phyloP scores from a whole-genome alignment of 2,797 vertebrate species.

The Tapera naevia region DNA sequence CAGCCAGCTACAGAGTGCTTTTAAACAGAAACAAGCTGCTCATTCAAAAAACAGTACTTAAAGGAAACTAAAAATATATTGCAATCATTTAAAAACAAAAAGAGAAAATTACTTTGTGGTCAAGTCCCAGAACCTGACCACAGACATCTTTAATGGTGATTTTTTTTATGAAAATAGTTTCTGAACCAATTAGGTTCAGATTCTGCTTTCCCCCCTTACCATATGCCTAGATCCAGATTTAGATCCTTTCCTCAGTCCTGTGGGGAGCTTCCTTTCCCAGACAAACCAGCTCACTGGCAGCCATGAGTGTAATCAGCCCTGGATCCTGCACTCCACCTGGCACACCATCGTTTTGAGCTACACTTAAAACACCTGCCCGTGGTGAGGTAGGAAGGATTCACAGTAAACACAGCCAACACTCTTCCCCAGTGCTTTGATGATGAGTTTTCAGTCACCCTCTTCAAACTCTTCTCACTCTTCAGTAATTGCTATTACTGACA shows the following conservation, averaged over 20 bases:
- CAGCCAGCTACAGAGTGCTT: background rate
- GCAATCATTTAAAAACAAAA: background rate
- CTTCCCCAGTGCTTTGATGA: background rate
- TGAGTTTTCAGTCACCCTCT: background rate
- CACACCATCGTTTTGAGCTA: background rate
- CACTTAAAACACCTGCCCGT: fast-evolving
- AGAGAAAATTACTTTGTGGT: background rate
- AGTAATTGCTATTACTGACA: background rate
- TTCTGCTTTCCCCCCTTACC: background rate
- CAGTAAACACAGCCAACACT: fast-evolving
- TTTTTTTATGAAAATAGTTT: background rate
- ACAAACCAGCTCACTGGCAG: background rate
- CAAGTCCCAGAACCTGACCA: background rate
- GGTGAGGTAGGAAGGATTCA: fast-evolving
- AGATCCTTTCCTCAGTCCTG: background rate
- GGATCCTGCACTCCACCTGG: background rate
- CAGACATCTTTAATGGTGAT: background rate
- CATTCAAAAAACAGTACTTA: background rate
- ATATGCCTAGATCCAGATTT: background rate
- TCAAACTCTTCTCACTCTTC: background rate
- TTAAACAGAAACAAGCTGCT: background rate
- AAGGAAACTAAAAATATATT: background rate
- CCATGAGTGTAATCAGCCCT: background rate
- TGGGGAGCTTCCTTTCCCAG: background rate
- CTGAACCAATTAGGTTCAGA: background rate